A percentile compares a stretch with the other conserved stretches of the same genome.
phyloP scores from a whole-genome alignment of 1,140 invertebrate species.

The Drosophila auraria region DNA sequence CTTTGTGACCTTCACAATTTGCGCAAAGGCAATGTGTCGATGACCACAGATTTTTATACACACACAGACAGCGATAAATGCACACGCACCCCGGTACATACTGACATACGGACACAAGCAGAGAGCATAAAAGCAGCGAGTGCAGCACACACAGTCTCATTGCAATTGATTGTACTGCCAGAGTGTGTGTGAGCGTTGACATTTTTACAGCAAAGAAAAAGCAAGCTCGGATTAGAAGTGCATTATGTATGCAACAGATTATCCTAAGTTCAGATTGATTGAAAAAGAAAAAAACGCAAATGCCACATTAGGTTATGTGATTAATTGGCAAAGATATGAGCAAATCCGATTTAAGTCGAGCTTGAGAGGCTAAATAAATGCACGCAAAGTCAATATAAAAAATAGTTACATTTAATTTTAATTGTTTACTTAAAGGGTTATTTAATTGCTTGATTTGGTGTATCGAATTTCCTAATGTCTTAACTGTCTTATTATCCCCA shows the following conservation, averaged over 20 bases:
- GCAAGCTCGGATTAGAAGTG: slow-evolving; percentile 36
- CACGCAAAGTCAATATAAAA: background rate
- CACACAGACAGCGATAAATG: slow-evolving; percentile 22
- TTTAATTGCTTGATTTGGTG: background rate
- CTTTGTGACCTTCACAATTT: slow-evolving; percentile 85
- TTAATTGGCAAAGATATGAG: slow-evolving; percentile 26
- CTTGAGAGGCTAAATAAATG: background rate
- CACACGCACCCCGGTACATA: slow-evolving; percentile 20
- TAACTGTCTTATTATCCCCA: too few species aligned
- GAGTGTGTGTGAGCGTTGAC: slow-evolving; percentile 36
- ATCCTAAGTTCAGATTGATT: slow-evolving; percentile 33
- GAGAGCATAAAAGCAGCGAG: slow-evolving; percentile 71
- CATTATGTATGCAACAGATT: slow-evolving; percentile 51
- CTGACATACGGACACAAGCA: slow-evolving; percentile 31
- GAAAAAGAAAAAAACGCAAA: slow-evolving; percentile 12
- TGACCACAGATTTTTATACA: slow-evolving; percentile 85
- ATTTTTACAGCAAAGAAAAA: slow-evolving; percentile 40
- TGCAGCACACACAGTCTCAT: slow-evolving; percentile 72
- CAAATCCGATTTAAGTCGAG: slow-evolving; percentile 19
- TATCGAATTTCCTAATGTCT: background rate
- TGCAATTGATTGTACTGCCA: slow-evolving; percentile 69
- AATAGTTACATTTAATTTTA: background rate
- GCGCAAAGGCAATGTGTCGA: slow-evolving; percentile 86
- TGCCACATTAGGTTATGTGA: slow-evolving; percentile 34
- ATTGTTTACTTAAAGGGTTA: background rate